Base-by-base conservation (phyloP, 1,140 invertebrate species). In the Uloborus diversus region DNA sequence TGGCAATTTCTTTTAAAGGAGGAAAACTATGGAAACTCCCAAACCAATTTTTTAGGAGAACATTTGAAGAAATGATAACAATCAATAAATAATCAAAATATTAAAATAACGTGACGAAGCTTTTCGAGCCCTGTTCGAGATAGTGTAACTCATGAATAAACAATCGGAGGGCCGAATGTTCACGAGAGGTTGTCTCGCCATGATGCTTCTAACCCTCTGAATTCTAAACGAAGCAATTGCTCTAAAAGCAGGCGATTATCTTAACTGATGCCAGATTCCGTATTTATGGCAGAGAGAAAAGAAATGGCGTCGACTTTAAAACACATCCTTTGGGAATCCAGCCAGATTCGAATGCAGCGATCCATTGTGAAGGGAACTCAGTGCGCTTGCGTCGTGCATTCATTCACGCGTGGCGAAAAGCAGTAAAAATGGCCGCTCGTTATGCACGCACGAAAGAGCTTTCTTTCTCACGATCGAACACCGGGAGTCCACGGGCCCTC, bases 351-450 rank as follows among this genome's bases (percentile, higher is more conserved):
- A 32, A 23, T 28, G 28, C 33, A 78, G 62, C 73, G 32, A 78
- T 78, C 49, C 30, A 78, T 78, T 78, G 61, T 78, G 49, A 11
- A 33, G 28, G 28, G 62, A 27, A 20, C 20, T 25, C 5, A 65
- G 7, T 78, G 73, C 73, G 73, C 73, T 9, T 65, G 73, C 73
- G 73, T 57, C 47, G 47, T 35, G 73, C 47, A 42, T 78, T 78
- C 73, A 78, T 78, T 78, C 73, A 78, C 73, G 73, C 73, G 73
- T 78, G 73, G 59, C 61, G 73, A 78, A 78, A 78, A 51, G 61
- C 73, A 78, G 73, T 78, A 78, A 78, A 78, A 78, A 78, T 78
- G 73, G 73, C 73, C 73, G 73, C 73, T 78, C 73, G 73, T 78
- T 78, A 78, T 66, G 47, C 61, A 78, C 73, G 73, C 73, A 78